Evolutionary conservation across 1,140 invertebrate genomes (phyloP).

Genomic region (Drosophila simulans): DNA sequence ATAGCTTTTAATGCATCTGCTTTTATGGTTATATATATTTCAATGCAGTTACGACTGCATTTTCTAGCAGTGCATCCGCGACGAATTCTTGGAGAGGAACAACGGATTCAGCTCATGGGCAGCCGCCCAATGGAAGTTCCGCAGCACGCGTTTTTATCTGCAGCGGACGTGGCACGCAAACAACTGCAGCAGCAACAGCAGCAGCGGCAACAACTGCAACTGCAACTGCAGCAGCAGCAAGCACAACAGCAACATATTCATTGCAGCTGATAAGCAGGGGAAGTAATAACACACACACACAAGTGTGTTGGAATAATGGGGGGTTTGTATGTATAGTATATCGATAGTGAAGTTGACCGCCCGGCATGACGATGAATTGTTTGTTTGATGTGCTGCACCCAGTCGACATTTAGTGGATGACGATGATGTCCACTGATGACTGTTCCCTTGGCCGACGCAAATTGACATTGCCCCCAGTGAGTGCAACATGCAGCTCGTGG

Average conservation of each 20-base stretch:
- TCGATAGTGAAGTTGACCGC: constrained; percentile 62
- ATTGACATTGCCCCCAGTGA: constrained; percentile 68
- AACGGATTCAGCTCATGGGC: constrained; percentile 39
- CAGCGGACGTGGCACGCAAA: constrained; percentile 70
- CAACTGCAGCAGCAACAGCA: constrained; percentile 21
- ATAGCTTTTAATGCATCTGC: too few species aligned
- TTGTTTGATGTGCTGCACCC: constrained; percentile 54
- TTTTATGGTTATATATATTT: too few species aligned
- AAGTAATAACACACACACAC: constrained; percentile 12
- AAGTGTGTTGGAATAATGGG: not conserved
- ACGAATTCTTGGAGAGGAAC: constrained; percentile 35
- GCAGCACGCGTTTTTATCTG: constrained; percentile 77
- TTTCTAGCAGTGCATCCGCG: constrained; percentile 6
- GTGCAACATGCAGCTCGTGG: constrained; percentile 41
- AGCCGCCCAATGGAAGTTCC: constrained; percentile 53
- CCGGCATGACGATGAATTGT: constrained; percentile 44
- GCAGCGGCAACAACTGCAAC: not conserved
- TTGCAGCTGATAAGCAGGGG: constrained; percentile 61
- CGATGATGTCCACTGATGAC: constrained; percentile 36
- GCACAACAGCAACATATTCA: constrained; percentile 29
- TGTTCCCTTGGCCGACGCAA: constrained; percentile 58
- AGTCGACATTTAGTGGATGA: constrained; percentile 66
- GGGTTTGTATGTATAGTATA: not conserved
- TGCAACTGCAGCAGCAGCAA: constrained; percentile 15
- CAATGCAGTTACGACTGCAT: not conserved